Percentiles rank a stretch among this genome's conserved stretches.
Conservation (phyloP, 2,888 invertebrate species). For the Chrysolina americana region DNA sequence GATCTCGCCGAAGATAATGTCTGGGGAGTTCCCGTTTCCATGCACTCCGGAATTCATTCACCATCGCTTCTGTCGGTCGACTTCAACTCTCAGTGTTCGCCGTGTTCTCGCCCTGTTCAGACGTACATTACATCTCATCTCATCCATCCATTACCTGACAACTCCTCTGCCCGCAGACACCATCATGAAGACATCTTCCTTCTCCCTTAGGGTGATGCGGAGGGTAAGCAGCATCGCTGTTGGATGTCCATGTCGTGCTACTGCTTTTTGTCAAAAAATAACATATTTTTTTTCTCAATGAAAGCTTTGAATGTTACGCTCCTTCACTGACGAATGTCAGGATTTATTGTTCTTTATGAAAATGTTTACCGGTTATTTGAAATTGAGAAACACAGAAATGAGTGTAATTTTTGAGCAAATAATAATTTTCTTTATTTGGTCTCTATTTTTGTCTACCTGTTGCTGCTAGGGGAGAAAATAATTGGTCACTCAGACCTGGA, state of each 20-base stretch:
- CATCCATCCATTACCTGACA: conserved; percentile 32
- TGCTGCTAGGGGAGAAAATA: too few species aligned
- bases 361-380: neutral
- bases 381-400: too few species aligned
- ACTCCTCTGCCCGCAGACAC: conserved; percentile 59
- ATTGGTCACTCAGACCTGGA: too few species aligned
- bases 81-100: conserved; percentile 51
- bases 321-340: neutral
- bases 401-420: too few species aligned
- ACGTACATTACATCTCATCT: conserved; percentile 41
- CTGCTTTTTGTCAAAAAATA: conserved; percentile 12
- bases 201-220: conserved; percentile 84
- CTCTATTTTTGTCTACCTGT: too few species aligned
- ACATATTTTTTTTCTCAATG: neutral
- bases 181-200: conserved; percentile 86
- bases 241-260: conserved; percentile 46
- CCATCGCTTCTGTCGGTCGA: conserved; percentile 24
- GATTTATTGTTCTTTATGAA: neutral
- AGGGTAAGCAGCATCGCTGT: conserved; percentile 75
- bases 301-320: conserved; percentile 19
- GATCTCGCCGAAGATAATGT: conserved; percentile 24
- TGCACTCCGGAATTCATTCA: conserved; percentile 31
- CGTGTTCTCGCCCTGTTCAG: conserved; percentile 52
- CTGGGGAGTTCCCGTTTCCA: conserved; percentile 35
- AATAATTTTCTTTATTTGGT: too few species aligned